Conservation (phyloP, 2,113 vertebrate species). For the Phyllostomus hastatus region DNA sequence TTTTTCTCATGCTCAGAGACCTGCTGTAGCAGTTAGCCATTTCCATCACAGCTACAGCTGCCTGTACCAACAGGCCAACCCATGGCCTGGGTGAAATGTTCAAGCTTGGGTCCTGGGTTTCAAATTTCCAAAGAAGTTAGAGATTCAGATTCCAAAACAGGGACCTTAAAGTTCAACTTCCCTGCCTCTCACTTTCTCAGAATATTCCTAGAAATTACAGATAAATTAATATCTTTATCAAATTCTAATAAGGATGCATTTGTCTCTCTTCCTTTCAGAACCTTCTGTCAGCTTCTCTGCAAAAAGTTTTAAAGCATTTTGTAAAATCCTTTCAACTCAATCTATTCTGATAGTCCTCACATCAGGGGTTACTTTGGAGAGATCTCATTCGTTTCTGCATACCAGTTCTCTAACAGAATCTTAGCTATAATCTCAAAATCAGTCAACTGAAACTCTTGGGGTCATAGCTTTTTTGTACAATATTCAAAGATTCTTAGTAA, state of each 20-base stretch:
- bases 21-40: neutral
- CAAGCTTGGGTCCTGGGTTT: neutral
- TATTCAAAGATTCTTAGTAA: neutral
- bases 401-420: neutral
- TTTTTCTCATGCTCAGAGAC: neutral
- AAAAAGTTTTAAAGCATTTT: constrained; percentile 10
- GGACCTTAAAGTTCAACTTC: neutral
- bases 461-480: neutral
- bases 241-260: neutral
- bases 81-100: neutral
- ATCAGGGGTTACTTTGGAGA: neutral
- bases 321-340: neutral
- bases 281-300: neutral
- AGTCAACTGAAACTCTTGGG: neutral
- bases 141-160: constrained; percentile 1
- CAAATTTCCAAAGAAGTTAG: neutral
- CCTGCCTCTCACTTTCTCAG: neutral
- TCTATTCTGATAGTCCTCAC: neutral
- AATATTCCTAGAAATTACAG: neutral
- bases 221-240: neutral
- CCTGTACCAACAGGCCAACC: neutral
- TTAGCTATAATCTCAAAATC: constrained; percentile 2
- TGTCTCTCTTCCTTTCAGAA: neutral
- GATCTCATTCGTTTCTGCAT: neutral
- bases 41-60: neutral